Evolutionary conservation across 2,888 invertebrate species (phyloP), one percentile per base, ranked within the genome.

Genomic region (Luffia ferchaultella): DNA sequence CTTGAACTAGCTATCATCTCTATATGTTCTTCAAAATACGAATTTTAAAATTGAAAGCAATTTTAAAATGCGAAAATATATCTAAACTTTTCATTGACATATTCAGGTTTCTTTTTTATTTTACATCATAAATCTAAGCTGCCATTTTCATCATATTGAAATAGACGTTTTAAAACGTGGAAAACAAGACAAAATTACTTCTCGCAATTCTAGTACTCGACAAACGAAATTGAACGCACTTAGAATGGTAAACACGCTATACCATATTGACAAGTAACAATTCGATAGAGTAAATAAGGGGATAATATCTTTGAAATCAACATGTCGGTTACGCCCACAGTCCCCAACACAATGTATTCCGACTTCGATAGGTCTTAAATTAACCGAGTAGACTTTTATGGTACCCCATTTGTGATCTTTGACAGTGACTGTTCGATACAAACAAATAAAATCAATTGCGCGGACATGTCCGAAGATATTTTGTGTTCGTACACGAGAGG

Each of bases 301-400:
- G 61, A 54, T 59, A 63, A 68, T 73, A 74, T 73, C 70, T 72
- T 70, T 59, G 64, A 64, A 73, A 75, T 75, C 70, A 69, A 73
- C 71, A 66, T 61, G 43, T 43, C 20, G 59, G 58, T 58, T 57
- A 67, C 76, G 72, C 78, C 76, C 70, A 76, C 77, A 62, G 60
- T 52, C 56, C 48, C 59, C 60, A 49, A 46, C 40, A 49, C 18
- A 71, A 71, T 72, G 68, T 68, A 63, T 63, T 59, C 63, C 58
- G 67, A 63, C 61, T 62, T 58, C 67, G 71, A 76, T 68, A 66
- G 67, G 62, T 60, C 62, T 46, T 76, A 76, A 73, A 76, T 77
- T 71, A 76, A 62, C 66, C 64, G 57, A 61, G 60, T 61, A 57
- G 73, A 75, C 70, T 66, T 75, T 77, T 73, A 75, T 65, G 64